Percentiles rank a stretch among this genome's conserved stretches.
Evolutionary conservation across 2,797 vertebrate genomes (phyloP).

Genomic region (Masticophis lateralis): DNA sequence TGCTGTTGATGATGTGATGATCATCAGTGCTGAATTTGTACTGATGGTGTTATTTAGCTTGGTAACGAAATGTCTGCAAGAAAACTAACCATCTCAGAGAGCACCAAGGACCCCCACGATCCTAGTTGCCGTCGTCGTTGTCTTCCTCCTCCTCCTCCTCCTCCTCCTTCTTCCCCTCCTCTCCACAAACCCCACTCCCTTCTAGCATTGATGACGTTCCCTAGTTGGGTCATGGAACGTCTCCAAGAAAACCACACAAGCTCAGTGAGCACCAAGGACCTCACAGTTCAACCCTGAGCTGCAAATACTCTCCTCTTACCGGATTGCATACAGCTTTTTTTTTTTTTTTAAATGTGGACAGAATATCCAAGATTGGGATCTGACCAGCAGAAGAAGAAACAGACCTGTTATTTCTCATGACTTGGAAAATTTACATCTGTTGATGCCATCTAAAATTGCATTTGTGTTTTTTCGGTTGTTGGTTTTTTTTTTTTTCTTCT

Average conservation of each 20-base stretch:
- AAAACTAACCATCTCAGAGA: neutral
- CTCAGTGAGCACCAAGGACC: too few relatives aligned
- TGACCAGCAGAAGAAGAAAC: neutral
- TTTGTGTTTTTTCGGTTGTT: neutral
- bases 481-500: neutral
- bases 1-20: neutral
- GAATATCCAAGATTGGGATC: neutral
- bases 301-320: neutral
- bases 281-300: neutral
- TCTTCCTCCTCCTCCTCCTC: too few relatives aligned
- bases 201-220: neutral
- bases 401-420: neutral
- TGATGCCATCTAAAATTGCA: neutral
- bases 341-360: neutral
- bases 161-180: too few relatives aligned
- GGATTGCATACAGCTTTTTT: neutral
- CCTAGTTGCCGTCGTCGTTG: too few relatives aligned
- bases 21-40: neutral
- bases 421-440: neutral
- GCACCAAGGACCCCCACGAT: too few relatives aligned
- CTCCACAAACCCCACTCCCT: too few relatives aligned
- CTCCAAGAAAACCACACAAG: too few relatives aligned
- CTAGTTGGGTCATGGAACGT: neutral
- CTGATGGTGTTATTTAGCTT: neutral
- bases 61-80: neutral